A percentile compares a stretch with the other conserved stretches of the same genome.
Evolutionary conservation across 2,113 vertebrate genomes (phyloP).

Genomic region (Actenoides lindsayi): DNA sequence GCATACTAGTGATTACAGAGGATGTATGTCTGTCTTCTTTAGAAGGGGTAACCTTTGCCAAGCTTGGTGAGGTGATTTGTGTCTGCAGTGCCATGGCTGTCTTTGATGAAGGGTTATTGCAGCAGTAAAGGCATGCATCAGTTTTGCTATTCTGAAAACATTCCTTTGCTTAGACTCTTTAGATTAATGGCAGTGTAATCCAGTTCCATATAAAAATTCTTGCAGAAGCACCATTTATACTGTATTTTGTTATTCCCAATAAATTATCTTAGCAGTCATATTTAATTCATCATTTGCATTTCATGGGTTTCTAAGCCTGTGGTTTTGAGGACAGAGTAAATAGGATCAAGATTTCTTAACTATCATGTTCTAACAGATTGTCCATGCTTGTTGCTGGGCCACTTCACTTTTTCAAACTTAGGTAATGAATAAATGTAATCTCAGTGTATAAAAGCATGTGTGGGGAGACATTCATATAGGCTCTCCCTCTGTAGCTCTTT

Average conservation of each 20-base stretch:
- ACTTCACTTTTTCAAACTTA: background rate
- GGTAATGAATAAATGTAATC: background rate
- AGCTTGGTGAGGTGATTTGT: background rate
- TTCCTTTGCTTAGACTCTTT: background rate
- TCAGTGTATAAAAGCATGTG: background rate
- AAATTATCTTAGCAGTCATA: background rate
- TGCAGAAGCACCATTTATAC: background rate
- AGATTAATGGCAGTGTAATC: background rate
- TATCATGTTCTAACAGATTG: background rate
- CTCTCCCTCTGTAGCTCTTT: background rate
- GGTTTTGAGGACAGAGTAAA: background rate
- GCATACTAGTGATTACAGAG: background rate
- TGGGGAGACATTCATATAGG: background rate
- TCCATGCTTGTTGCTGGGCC: background rate
- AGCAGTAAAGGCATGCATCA: background rate
- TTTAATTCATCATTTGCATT: background rate
- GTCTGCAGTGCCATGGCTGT: background rate
- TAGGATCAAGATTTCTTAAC: background rate
- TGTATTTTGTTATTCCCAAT: background rate
- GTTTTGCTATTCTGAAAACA: background rate
- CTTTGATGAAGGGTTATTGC: background rate
- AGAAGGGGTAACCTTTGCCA: background rate
- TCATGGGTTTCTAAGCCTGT: background rate
- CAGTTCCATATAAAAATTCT: background rate
- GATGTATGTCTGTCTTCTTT: background rate